Percentiles rank a stretch among this genome's conserved stretches.
Conservation (phyloP, 37 sponge, comb jelly and placozoan species). For the Geodia barretti region DNA sequence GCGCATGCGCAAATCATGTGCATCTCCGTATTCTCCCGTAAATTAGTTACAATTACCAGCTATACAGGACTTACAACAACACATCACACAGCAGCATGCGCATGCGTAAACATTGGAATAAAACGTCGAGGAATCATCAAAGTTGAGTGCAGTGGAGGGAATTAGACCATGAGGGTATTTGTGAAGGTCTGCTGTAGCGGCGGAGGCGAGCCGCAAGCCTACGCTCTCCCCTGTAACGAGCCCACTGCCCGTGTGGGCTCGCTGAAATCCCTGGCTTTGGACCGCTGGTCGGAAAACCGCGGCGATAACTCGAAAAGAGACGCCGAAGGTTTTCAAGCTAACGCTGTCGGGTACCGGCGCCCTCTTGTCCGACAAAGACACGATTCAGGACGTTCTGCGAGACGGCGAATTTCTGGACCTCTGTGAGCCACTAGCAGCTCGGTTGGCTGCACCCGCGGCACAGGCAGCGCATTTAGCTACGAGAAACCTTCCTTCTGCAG, state of each 20-base stretch:
- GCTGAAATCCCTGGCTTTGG: slow-evolving; percentile 2
- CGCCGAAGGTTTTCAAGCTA: slow-evolving; percentile 12
- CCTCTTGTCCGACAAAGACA: slow-evolving; percentile 19
- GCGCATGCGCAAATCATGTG: too few species aligned
- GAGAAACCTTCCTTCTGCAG: not conserved
- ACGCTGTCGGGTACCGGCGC: slow-evolving; percentile 39
- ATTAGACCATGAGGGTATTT: slow-evolving; percentile 38
- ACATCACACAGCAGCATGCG: too few species aligned
- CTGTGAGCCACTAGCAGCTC: slow-evolving; percentile 46
- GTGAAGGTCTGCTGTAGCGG: not conserved
- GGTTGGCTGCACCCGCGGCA: not conserved
- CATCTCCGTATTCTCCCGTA: too few species aligned
- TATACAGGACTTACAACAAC: too few species aligned
- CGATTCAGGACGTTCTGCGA: slow-evolving; percentile 36
- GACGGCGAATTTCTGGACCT: slow-evolving; percentile 56
- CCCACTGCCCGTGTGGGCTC: not conserved
- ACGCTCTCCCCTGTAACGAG: slow-evolving; percentile 22
- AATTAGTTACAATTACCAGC: too few species aligned
- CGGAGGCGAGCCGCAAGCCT: not conserved
- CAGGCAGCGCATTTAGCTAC: not conserved
- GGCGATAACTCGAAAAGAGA: not conserved
- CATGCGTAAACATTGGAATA: too few species aligned
- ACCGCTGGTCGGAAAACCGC: not conserved
- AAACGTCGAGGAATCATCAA: too few species aligned
- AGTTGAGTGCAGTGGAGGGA: too few species aligned